A percentile compares a stretch with the other conserved stretches of the same genome.
phyloP scores from a whole-genome alignment of 2,113 vertebrate genomes.

The Cochlearius cochlearius region DNA sequence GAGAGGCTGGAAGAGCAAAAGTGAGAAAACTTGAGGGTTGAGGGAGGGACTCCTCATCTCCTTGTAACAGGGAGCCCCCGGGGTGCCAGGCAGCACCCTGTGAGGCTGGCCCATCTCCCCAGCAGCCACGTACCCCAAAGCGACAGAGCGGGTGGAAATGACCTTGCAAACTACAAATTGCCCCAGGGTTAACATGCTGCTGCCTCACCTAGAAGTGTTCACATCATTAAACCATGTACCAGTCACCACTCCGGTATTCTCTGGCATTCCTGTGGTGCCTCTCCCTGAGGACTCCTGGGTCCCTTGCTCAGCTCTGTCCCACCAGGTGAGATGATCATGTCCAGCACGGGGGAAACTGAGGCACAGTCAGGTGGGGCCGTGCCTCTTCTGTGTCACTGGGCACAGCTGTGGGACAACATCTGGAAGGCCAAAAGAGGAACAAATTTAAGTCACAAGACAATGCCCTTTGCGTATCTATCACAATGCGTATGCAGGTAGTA shows the following conservation, averaged over 20 bases:
- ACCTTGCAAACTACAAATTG: rapidly evolving
- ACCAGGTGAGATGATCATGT: rapidly evolving
- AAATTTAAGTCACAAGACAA: not conserved
- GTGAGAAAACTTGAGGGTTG: not conserved
- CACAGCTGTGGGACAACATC: not conserved
- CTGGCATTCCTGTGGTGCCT: not conserved
- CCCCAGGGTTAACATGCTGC: not conserved
- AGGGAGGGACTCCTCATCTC: not conserved
- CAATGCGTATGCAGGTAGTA: rapidly evolving
- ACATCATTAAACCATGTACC: rapidly evolving
- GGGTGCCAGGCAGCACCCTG: not conserved
- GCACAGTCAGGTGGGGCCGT: not conserved
- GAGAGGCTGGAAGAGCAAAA: not conserved
- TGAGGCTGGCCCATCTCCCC: rapidly evolving
- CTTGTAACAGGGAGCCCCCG: not conserved
- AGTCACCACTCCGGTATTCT: not conserved
- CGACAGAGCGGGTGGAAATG: rapidly evolving
- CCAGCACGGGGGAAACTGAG: not conserved
- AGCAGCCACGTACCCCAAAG: not conserved
- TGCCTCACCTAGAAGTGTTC: not conserved
- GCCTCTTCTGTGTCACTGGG: not conserved
- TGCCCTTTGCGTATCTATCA: not conserved
- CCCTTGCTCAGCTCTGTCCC: not conserved
- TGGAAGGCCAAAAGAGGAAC: not conserved
- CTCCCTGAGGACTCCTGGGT: rapidly evolving